phyloP scores from a whole-genome alignment of 2,797 vertebrate genomes.

The Fratercula arctica region DNA sequence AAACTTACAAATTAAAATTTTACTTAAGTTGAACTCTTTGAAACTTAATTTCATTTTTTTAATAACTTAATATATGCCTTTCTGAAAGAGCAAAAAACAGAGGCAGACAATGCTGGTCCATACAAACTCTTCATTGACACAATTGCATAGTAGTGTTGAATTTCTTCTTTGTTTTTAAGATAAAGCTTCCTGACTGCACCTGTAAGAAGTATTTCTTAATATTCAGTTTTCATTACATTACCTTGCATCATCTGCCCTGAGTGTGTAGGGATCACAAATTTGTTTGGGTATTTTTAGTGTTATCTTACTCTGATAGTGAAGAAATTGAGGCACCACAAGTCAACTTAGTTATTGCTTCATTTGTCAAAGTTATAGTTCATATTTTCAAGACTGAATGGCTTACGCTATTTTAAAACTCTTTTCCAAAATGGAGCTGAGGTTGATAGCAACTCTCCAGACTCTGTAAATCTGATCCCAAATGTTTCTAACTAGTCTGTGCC shows the following conservation, averaged over 20 bases:
- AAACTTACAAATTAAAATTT: background rate
- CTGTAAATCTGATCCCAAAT: background rate
- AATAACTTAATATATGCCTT: background rate
- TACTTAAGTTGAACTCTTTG: background rate
- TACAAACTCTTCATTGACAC: background rate
- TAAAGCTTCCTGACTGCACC: background rate
- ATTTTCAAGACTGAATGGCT: background rate
- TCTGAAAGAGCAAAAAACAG: background rate
- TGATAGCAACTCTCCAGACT: background rate
- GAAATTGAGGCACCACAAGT: background rate
- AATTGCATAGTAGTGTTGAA: background rate
- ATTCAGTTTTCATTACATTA: background rate
- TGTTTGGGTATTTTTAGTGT: background rate
- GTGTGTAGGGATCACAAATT: background rate
- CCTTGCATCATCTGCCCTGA: background rate
- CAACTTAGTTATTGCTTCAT: background rate
- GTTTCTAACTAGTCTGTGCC: background rate
- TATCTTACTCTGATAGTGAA: background rate
- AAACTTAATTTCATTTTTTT: background rate
- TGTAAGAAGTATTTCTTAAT: background rate
- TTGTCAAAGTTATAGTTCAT: background rate
- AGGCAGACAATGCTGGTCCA: background rate
- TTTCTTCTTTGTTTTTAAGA: background rate
- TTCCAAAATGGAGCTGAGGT: background rate
- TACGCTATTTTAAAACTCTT: background rate